phyloP scores from a whole-genome alignment of 2,888 invertebrate species.

The Stenolophus ochropezus region DNA sequence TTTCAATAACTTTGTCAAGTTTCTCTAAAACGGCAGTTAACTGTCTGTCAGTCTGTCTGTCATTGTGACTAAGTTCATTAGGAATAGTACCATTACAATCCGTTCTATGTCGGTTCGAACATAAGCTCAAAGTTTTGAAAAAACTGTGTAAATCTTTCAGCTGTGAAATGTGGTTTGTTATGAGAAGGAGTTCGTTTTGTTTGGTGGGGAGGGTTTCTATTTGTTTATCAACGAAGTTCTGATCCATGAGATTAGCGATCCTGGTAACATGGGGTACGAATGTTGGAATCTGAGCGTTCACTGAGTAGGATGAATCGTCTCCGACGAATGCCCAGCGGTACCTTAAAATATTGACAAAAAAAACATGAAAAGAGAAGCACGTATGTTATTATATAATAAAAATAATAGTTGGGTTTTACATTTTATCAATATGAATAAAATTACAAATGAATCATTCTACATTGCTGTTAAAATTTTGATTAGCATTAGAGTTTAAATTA shows the following conservation, averaged over 20 bases:
- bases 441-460: no score
- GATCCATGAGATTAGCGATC: conserved; percentile 84
- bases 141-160: conserved; percentile 87
- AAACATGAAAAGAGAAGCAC: no score
- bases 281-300: conserved; percentile 71
- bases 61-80: conserved; percentile 70
- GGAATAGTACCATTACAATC: conserved; percentile 73
- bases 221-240: conserved; percentile 72
- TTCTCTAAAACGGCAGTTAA: conserved; percentile 75
- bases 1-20: conserved; percentile 83
- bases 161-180: conserved; percentile 79
- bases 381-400: no score
- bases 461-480: no score
- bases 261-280: conserved; percentile 88
- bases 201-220: conserved; percentile 73
- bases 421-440: no score
- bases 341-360: no score
- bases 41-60: conserved; percentile 72
- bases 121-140: conserved; percentile 83
- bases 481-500: no score
- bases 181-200: conserved; percentile 80
- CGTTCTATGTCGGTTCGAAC: conserved; percentile 73
- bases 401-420: no score
- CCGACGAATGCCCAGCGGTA: conserved; percentile 93
- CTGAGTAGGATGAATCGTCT: conserved; percentile 74